A percentile compares a stretch with the other conserved stretches of the same genome.
Conservation (phyloP, 1,140 invertebrate species). For the Eupeodes corollae region DNA sequence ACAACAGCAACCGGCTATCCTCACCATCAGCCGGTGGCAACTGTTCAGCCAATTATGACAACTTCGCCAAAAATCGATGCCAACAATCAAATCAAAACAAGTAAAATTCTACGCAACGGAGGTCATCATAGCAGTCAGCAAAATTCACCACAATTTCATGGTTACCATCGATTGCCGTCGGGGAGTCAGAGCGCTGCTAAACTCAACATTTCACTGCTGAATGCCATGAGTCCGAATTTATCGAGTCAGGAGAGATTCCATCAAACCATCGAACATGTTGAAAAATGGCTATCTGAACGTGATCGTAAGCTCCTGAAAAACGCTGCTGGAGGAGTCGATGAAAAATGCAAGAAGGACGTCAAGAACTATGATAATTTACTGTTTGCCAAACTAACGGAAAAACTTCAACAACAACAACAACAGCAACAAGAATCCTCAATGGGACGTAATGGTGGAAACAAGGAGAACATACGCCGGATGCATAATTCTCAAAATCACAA, state of each 20-base stretch:
- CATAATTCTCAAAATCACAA: not conserved
- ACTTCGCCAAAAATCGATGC: slow-evolving; percentile 12
- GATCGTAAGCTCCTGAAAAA: not conserved
- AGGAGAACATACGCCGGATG: no score
- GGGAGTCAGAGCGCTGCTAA: not conserved
- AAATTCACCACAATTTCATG: slow-evolving; percentile 17
- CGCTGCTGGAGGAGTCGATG: not conserved
- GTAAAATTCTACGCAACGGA: slow-evolving; percentile 11
- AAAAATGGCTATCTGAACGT: slow-evolving; percentile 9
- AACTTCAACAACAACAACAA: slow-evolving; percentile 24
- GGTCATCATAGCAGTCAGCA: slow-evolving; percentile 4
- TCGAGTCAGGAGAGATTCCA: slow-evolving; percentile 5
- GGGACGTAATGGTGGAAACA: not conserved
- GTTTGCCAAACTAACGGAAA: slow-evolving; percentile 32
- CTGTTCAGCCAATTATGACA: slow-evolving; percentile 21
- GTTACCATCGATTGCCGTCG: slow-evolving; percentile 20
- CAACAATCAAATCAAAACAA: slow-evolving; percentile 5
- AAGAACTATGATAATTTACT: slow-evolving; percentile 34
- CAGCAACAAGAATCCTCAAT: slow-evolving; percentile 8
- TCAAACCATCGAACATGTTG: slow-evolving; percentile 7
- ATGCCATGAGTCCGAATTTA: slow-evolving; percentile 5
- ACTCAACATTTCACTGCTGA: slow-evolving; percentile 8
- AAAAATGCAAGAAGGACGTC: slow-evolving; percentile 21
- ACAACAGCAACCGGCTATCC: slow-evolving; percentile 36
- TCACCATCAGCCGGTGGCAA: slow-evolving; percentile 35